Percentiles rank a stretch among this genome's conserved stretches.
These are phyloP conservation scores for Sebastes miniatus DNA, from an alignment of 2,797 vertebrate genomes.

Conservation along the genomic window DNA sequence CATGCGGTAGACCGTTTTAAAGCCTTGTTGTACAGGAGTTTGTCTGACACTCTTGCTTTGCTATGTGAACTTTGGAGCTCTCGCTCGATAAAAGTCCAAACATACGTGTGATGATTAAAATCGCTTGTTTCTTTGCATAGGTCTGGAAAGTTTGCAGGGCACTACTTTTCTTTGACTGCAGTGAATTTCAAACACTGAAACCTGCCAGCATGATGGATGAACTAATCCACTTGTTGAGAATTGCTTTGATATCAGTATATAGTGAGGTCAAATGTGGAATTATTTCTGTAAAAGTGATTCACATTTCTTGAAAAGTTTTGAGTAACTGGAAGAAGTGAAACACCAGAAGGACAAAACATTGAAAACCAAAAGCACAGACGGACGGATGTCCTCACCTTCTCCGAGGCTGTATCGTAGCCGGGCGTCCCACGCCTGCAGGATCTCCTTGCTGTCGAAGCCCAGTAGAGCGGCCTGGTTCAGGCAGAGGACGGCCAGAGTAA, in stretches of 20 bases:
- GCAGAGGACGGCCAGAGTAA: slow-evolving; percentile 89
- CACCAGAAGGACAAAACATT: background rate
- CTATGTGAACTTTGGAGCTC: background rate
- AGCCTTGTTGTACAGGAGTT: too few relatives aligned
- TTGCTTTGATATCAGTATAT: background rate
- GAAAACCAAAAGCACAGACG: background rate
- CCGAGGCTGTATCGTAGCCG: slow-evolving; percentile 91
- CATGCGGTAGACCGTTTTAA: too few relatives aligned
- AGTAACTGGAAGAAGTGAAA: background rate
- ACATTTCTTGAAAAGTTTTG: background rate
- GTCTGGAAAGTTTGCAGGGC: background rate
- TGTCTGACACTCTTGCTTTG: background rate
- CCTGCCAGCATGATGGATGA: slow-evolving; percentile 24
- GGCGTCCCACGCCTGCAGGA: slow-evolving; percentile 91
- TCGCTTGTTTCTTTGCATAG: background rate
- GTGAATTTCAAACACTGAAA: background rate
- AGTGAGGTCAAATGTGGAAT: background rate
- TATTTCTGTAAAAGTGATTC: background rate
- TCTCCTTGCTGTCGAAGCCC: slow-evolving; percentile 92
- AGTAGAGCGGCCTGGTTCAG: slow-evolving; percentile 89
- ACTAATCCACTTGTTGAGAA: background rate
- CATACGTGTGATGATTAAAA: background rate
- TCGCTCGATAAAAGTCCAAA: background rate
- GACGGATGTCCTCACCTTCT: slow-evolving; percentile 82
- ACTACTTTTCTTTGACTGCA: background rate